Percentiles rank a stretch among this genome's conserved stretches.
Evolutionary conservation across 2,888 invertebrate species (phyloP).

Genomic region (Platerodrilus igneus): DNA sequence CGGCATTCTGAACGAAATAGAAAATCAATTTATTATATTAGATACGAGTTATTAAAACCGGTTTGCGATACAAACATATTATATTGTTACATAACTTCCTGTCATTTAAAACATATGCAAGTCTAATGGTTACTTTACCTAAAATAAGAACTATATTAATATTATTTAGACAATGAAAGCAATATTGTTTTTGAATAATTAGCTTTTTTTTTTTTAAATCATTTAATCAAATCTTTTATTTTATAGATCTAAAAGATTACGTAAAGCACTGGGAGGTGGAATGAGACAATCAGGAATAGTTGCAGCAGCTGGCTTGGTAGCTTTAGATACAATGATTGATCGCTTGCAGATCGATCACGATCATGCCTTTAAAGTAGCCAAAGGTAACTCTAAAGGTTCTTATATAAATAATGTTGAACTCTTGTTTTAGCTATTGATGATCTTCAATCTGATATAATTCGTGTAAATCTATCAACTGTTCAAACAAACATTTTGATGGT

Average conservation of each 20-base stretch:
- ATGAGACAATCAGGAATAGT: conserved; percentile 90
- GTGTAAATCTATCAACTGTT: conserved; percentile 57
- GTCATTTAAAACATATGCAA: too few species aligned
- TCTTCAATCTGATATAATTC: conserved; percentile 56
- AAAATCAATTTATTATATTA: too few species aligned
- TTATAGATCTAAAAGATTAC: conserved; percentile 67
- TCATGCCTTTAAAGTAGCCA: conserved; percentile 61
- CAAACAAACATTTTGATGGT: conserved; percentile 76
- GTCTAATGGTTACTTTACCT: too few species aligned
- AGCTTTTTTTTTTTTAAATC: too few species aligned
- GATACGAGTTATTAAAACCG: too few species aligned
- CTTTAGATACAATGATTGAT: conserved; percentile 73
- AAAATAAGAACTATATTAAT: too few species aligned
- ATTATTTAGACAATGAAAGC: too few species aligned
- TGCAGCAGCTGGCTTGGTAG: conserved; percentile 84
- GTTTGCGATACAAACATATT: too few species aligned
- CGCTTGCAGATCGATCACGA: conserved; percentile 71
- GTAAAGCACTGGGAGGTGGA: conserved; percentile 90
- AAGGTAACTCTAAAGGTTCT: conserved; percentile 56
- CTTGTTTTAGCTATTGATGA: conserved; percentile 55
- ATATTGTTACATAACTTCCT: too few species aligned
- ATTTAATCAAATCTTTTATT: conserved; percentile 1
- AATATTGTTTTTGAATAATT: too few species aligned
- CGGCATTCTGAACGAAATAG: too few species aligned
- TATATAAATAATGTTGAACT: too few species aligned